Base-by-base conservation (phyloP, 1,140 invertebrate genomes). In the Lanistes nyassanus region DNA sequence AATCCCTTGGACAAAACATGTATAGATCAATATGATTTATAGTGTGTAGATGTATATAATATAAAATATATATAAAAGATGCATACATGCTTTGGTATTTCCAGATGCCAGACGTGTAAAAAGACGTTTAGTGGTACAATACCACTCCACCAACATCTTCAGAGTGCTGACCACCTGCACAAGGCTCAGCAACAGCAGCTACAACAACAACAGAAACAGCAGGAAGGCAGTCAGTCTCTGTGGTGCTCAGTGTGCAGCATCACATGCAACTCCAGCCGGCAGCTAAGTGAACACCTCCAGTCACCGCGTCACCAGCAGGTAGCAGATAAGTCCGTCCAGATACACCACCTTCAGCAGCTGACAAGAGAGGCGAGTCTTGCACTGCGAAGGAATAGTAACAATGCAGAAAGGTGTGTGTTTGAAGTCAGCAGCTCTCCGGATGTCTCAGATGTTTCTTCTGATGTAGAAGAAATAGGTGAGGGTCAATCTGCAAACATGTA, bases 121-220 rank as follows among this genome's bases (percentile, higher is more conserved):
- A 80, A 81, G 37, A 75, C 66, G 13, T 81, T 83, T 67, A 75
- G 69, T 66, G 79, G 81, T n/a, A 6, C n/a, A n/a, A 47, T 67
- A 11, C 76, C 75, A 58, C 76, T 76, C 11, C 51, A 79, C 2
- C 74, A 78, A n/a, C 78, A 81, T 69, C 77, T 76, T 64, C 21
- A 56, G 11, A 81, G 80, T 71, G 58, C 55, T 36, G 26, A 42
- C 1, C 81, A 83, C 64, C 34, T 70, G n/a, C 75, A 58, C n/a
- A 78, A 78, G 37, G 58, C 76, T 55, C 53, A 65, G 47, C 34
- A 42, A 39, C 64, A 68, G 26, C 70, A n/a, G n/a, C n/a, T n/a
- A n/a, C n/a, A n/a, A n/a, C n/a, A n/a, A n/a, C n/a, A n/a, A n/a
- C n/a, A n/a, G n/a, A n/a, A n/a, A n/a, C n/a, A 64, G 39, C 62